Percentiles rank a stretch among this genome's conserved stretches.
Evolutionary conservation across 2,113 vertebrate species (phyloP).

Genomic region (Colinus virginianus): DNA sequence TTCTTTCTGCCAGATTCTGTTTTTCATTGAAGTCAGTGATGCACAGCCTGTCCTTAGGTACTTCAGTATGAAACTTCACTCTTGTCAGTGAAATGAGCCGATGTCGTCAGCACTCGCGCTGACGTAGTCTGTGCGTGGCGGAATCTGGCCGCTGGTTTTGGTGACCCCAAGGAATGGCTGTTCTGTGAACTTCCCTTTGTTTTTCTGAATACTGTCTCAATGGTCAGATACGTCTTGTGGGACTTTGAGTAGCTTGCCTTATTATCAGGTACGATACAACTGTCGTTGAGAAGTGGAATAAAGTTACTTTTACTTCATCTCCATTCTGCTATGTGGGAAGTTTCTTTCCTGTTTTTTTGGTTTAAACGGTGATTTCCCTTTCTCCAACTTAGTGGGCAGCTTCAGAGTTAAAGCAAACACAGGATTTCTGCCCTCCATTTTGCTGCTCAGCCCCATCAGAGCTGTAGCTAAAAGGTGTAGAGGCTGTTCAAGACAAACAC

Average conservation of each 20-base stretch:
- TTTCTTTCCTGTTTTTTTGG: not conserved
- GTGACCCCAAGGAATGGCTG: constrained; percentile 19
- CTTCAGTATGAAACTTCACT: not conserved
- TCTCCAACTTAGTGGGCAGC: not conserved
- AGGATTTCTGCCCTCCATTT: not conserved
- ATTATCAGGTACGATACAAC: constrained; percentile 48
- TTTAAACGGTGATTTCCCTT: not conserved
- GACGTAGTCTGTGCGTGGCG: not conserved
- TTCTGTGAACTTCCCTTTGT: constrained; percentile 47
- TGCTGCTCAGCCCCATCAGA: not conserved
- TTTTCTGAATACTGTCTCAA: constrained; percentile 48
- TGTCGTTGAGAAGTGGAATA: constrained; percentile 66
- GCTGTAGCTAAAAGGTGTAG: not conserved
- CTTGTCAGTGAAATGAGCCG: not conserved
- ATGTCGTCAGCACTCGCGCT: constrained; percentile 17
- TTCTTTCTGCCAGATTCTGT: constrained; percentile 37
- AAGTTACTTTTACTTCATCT: constrained; percentile 61
- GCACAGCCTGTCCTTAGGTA: not conserved
- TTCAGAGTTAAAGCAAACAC: constrained; percentile 16
- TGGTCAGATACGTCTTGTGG: constrained; percentile 55
- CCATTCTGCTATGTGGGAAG: constrained; percentile 23
- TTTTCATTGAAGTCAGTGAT: constrained; percentile 58
- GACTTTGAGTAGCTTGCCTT: constrained; percentile 64
- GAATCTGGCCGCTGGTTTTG: constrained; percentile 48
- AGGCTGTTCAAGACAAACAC: not conserved